Base-by-base conservation (phyloP, 2,113 vertebrate genomes). In the Tor tambroides region DNA sequence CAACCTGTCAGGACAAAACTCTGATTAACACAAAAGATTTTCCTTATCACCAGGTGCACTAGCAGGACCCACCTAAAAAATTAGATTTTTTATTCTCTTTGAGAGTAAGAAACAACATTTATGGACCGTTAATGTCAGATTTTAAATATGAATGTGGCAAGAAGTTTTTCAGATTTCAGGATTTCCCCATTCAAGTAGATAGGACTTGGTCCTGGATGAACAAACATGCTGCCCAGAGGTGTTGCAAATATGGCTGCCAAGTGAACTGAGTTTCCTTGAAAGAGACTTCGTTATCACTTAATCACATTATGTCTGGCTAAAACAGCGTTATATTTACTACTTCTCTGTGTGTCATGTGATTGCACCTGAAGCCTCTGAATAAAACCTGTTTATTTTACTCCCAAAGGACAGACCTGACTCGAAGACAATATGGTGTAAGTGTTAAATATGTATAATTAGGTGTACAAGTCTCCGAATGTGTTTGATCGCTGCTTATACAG, bases 391-490 rank as follows among this genome's bases (percentile, higher is more conserved):
- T 51, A 32, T 71, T 23, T 51, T 14, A 82, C 17, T 82, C 61
- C 80, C 38, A 46, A 46, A 82, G 41, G 61, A 67, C 15, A 69
- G 17, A 49, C 38, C 5, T 28, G 9, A 82, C 77, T 49, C 3
- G 1, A 82, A n/a, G 8, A 21, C 61, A 83, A 72, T 35, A 54
- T 83, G 81, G 81, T 3, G 1, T 11, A 54, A 83, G 28, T 72
- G 21, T 54, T 72, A 38, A 72, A 83, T 72, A 54, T 30, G 17
- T 71, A 72, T 54, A 83, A 83, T 83, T 72, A 54, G 46, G 65
- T 32, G 15, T 82, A 69, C 80, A 82, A 38, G 28, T 35, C 19
- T 69, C 38, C 28, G 59, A 28, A 71, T 19, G 9, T 49, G 43
- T 71, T 71, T 83, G 65, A 71, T 54, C 2, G 19, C 28, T 2